Base-by-base conservation (phyloP, 2,888 invertebrate species). In the Quadroppia sp. region DNA sequence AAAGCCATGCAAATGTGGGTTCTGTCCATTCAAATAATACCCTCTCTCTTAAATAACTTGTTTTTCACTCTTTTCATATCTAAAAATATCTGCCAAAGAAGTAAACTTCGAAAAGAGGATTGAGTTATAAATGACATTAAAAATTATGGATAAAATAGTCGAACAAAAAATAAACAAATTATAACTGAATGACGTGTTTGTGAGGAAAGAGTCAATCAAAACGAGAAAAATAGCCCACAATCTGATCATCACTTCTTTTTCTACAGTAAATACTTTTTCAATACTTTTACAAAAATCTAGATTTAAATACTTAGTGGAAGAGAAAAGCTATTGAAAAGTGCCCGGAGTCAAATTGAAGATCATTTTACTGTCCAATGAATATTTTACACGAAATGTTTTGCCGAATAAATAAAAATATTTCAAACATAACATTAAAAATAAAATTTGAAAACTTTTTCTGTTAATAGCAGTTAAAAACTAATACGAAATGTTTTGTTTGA, bases 321-420 rank as follows among this genome's bases (percentile, higher is more conserved):
- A n/a, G n/a, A n/a, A 50, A 59, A 56, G 23, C 30, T 59, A 50
- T 50, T 6, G 17, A 59, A 59, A 59, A 59, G 2, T 28, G 59
- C 59, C 59, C 20, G 15, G 4, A 59, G 59, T 59, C 28, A 59
- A 32, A 32, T 6, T n/a, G 30, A 4, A 59, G 59, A 59, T 59
- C 59, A 23, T 59, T 59, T 59, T 59, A 59, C 59, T 59, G 59
- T 59, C 59, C n/a, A 59, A 59, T 23, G 20, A 23, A 59, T 23
- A 28, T 59, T 59, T 28, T 59, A 59, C 59, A 59, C 59, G 59
- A 59, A 59, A 59, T 30, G 59, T 23, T 59, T 59, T 59, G 50
- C 1, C 30, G 28, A 59, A 59, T 59, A 59, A 59, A 59, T 59
- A 59, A 25, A 59, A 59, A 6, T 11, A 28, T 56, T 59, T 59